Evolutionary conservation across 2,113 vertebrate genomes (phyloP).

Genomic region (Callipepla californica): DNA sequence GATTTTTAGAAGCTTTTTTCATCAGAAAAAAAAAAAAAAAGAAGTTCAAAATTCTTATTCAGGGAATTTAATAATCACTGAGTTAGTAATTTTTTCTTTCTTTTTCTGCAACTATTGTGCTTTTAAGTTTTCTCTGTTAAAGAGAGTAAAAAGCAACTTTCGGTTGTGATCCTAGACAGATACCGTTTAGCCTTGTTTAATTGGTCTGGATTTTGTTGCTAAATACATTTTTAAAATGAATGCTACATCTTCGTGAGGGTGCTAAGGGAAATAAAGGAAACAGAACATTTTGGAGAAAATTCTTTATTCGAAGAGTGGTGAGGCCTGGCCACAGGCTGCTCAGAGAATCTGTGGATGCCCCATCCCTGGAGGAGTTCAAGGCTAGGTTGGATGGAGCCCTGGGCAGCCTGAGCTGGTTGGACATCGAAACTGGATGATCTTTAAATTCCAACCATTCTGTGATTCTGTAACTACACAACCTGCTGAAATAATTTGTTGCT

Average conservation of each 20-base stretch:
- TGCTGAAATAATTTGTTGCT: not conserved
- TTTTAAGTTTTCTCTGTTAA: not conserved
- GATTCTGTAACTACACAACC: not conserved
- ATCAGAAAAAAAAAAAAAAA: constrained; percentile 44
- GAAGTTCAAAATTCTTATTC: constrained; percentile 43
- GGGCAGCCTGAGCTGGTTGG: too few species aligned
- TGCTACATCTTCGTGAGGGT: not conserved
- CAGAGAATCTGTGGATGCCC: too few species aligned
- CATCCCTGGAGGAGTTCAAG: too few species aligned
- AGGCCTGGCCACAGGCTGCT: too few species aligned
- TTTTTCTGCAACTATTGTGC: not conserved
- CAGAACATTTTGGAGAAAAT: not conserved
- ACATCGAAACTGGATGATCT: too few species aligned
- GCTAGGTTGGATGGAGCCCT: too few species aligned
- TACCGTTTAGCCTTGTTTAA: not conserved
- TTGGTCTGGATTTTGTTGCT: constrained; percentile 15
- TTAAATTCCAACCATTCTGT: too few species aligned
- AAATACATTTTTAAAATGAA: not conserved
- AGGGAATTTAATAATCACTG: not conserved
- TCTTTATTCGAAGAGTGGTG: too few species aligned
- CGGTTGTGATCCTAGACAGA: not conserved
- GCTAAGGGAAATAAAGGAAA: not conserved
- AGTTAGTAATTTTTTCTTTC: not conserved
- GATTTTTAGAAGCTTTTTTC: constrained; percentile 64
- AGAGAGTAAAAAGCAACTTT: not conserved